A percentile compares a stretch with the other conserved stretches of the same genome.
Conservation (phyloP, 2,113 vertebrate genomes). For the Sialia sialis region DNA sequence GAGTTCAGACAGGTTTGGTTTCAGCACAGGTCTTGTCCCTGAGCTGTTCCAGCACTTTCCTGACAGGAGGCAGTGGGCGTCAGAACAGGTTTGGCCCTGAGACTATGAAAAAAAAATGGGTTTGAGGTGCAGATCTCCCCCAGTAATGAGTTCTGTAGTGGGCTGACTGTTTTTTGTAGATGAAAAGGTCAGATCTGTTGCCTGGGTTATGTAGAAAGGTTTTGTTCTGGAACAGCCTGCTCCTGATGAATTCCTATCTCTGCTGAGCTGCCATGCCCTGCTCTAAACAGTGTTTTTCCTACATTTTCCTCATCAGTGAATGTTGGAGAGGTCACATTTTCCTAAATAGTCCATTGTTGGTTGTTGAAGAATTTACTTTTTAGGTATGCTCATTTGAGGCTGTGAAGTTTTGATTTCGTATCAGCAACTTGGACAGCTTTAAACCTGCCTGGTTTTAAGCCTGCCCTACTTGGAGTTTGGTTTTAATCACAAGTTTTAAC, state of each 20-base stretch:
- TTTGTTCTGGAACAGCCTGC: constrained; percentile 39
- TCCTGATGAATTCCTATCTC: neutral
- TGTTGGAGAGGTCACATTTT: neutral
- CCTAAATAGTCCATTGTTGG: neutral
- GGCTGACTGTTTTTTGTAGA: neutral
- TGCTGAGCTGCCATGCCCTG: neutral
- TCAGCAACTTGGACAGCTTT: neutral
- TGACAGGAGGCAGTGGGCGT: neutral
- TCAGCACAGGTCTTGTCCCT: neutral
- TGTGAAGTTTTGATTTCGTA: neutral
- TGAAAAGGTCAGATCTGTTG: constrained; percentile 27
- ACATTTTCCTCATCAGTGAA: neutral
- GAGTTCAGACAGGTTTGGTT: constrained; percentile 29
- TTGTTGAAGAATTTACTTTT: neutral
- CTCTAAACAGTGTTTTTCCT: neutral
- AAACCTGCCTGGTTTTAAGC: neutral
- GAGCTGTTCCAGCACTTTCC: constrained; percentile 24
- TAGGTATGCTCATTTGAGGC: neutral
- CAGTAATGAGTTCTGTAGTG: neutral
- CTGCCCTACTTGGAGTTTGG: neutral
- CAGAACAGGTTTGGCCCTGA: neutral
- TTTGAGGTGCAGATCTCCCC: neutral
- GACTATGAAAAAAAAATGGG: neutral
- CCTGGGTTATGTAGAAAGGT: neutral
- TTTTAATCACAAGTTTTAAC: constrained; percentile 34